These are phyloP conservation scores for Gallinago stenura DNA, from an alignment of 2,797 vertebrate genomes.

Conservation along the genomic window DNA sequence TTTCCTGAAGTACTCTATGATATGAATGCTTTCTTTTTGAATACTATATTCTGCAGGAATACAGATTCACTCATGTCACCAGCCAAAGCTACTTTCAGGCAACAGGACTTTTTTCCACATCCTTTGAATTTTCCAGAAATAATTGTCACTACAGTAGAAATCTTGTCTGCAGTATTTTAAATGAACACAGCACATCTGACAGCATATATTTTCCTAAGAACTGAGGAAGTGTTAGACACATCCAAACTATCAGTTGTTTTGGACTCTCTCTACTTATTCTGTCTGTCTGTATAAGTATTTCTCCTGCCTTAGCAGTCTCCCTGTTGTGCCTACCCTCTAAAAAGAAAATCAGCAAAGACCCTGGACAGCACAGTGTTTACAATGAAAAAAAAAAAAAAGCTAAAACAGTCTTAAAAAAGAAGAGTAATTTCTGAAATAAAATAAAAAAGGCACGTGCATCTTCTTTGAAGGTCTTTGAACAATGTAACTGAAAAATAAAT, in stretches of 20 bases:
- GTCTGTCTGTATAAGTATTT: background rate
- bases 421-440: background rate
- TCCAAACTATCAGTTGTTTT: background rate
- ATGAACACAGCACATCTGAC: background rate
- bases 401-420: background rate
- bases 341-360: background rate
- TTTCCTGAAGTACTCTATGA: background rate
- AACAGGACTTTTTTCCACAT: background rate
- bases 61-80: background rate
- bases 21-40: background rate
- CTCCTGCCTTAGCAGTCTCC: background rate
- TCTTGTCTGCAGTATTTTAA: background rate
- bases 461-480: background rate
- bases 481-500: background rate
- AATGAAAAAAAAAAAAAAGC: background rate
- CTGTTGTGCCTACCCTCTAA: background rate
- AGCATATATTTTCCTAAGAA: slow-evolving; percentile 11
- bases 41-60: background rate
- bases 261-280: background rate
- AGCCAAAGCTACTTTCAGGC: slow-evolving; percentile 12
- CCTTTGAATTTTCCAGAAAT: slow-evolving; percentile 15
- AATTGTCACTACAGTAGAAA: background rate
- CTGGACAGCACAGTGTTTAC: background rate
- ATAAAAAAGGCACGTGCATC: background rate
- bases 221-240: background rate